phyloP scores from a whole-genome alignment of 2,113 vertebrate genomes.

The Colaptes auratus region DNA sequence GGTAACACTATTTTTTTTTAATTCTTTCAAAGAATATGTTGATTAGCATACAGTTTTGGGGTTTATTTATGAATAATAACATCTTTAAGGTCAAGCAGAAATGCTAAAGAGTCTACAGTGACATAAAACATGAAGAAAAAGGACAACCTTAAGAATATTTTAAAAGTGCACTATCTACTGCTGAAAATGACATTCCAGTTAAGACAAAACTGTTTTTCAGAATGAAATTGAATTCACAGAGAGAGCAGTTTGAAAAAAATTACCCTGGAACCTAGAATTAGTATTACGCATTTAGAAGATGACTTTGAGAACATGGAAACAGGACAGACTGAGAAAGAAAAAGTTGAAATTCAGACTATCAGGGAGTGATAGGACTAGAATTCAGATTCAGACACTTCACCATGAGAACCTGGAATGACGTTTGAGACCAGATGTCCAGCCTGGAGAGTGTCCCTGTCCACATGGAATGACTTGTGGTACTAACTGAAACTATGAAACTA shows the following conservation, averaged over 20 bases:
- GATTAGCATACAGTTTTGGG: neutral
- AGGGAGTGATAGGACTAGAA: no score
- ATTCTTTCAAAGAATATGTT: neutral
- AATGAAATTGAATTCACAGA: neutral
- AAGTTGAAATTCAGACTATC: no score
- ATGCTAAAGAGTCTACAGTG: neutral
- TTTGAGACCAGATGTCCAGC: no score
- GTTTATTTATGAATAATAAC: neutral
- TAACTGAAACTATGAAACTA: no score
- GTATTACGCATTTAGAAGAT: neutral
- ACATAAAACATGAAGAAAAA: neutral
- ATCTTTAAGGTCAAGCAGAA: slow-evolving; percentile 10
- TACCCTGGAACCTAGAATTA: neutral
- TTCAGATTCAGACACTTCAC: no score
- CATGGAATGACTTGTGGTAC: no score
- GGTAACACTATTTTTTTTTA: neutral
- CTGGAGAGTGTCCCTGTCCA: no score
- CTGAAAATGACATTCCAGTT: neutral
- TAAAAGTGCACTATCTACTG: neutral
- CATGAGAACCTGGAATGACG: no score
- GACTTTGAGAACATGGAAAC: neutral
- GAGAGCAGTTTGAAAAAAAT: neutral
- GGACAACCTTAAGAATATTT: neutral
- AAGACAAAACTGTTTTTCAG: neutral
- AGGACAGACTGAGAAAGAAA: no score